phyloP scores from a whole-genome alignment of 2,113 vertebrate species.

The Spizaetus ornatus region DNA sequence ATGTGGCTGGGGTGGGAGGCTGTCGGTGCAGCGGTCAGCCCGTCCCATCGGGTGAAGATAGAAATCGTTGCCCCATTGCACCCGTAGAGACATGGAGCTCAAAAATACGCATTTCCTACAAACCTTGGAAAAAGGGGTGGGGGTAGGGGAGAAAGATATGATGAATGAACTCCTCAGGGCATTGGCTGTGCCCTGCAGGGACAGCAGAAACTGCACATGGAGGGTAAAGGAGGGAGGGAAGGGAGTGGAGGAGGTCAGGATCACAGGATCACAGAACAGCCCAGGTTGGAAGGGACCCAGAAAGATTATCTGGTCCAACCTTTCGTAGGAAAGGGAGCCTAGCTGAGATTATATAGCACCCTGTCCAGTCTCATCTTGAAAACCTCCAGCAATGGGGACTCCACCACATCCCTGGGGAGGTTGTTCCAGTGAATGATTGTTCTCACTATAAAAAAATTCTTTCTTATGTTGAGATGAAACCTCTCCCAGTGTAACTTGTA shows the following conservation, averaged over 20 bases:
- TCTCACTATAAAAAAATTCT: not conserved
- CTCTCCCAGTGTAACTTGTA: not conserved
- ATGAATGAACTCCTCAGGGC: not conserved
- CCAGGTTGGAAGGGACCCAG: not conserved
- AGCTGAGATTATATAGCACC: not conserved
- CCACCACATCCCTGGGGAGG: not conserved
- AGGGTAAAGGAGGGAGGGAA: not conserved
- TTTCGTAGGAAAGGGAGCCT: not conserved
- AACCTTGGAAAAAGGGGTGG: not conserved
- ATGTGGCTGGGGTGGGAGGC: not conserved
- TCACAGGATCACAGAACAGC: not conserved
- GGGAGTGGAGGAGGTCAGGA: not conserved
- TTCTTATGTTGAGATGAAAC: not conserved
- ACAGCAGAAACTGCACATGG: not conserved
- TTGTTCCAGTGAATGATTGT: not conserved
- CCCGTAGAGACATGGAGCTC: not conserved
- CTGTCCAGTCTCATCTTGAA: not conserved
- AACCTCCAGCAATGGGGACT: not conserved
- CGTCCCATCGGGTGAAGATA: no score
- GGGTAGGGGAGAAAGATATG: not conserved
- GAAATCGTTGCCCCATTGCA: not conserved
- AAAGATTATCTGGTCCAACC: not conserved
- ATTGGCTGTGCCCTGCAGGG: not conserved
- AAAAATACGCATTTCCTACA: not conserved
- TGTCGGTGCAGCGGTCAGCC: not conserved